Evolutionary conservation across 2,797 vertebrate species (phyloP).

Genomic region (Tiaroga cobitis): DNA sequence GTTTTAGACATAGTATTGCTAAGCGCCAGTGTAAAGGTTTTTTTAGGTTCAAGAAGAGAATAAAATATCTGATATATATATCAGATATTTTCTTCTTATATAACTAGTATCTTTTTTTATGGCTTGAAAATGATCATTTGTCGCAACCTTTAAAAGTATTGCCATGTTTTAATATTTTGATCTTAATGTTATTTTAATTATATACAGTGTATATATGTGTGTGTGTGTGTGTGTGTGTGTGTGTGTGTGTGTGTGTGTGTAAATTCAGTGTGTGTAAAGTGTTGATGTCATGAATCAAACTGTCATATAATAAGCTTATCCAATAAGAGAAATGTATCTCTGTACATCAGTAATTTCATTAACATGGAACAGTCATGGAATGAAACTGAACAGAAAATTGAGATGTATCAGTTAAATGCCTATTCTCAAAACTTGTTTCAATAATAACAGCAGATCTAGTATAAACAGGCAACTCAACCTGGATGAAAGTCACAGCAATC

Average conservation of each 20-base stretch:
- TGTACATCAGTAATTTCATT: not conserved
- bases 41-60: not conserved
- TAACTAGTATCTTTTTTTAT: not conserved
- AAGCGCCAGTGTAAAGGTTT: not conserved
- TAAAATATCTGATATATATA: not conserved
- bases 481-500: slow-evolving; percentile 16
- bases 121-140: not conserved
- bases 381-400: not conserved
- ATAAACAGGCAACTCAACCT: slow-evolving; percentile 10
- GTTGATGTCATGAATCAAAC: slow-evolving; percentile 1
- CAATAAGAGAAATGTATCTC: not conserved
- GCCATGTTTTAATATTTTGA: not conserved
- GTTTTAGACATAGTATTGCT: not conserved
- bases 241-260: too few species aligned
- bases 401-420: not conserved
- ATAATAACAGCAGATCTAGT: not conserved
- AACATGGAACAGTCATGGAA: not conserved
- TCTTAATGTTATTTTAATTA: not conserved
- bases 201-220: too few species aligned
- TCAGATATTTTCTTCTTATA: too few species aligned
- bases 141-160: not conserved
- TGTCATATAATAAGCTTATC: slow-evolving; percentile 19
- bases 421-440: slow-evolving; percentile 10
- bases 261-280: not conserved
- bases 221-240: too few species aligned